Evolutionary conservation across 2,113 vertebrate genomes (phyloP), one percentile per base, ranked within the genome.

Genomic region (Saccopteryx bilineata): DNA sequence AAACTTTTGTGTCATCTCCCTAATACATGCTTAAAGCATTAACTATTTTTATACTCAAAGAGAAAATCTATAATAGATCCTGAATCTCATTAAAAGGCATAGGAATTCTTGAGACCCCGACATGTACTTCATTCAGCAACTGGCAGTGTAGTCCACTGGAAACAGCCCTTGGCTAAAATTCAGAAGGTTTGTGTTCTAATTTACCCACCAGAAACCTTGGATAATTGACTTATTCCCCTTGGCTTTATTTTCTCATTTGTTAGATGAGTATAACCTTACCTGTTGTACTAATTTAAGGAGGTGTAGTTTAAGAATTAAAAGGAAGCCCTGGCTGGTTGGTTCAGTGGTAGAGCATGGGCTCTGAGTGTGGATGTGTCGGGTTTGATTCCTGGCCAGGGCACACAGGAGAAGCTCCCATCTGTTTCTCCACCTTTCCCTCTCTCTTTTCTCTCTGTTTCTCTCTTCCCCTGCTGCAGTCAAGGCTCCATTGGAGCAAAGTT

Each of bases 61-160:
- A 82, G n/a, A 33, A 95, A 63, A 74, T 87, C 58, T 93, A 17
- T 58, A 80, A 72, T n/a, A 84, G 18, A 85, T 91, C 1, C 46
- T 54, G 21, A 58, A 65, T 84, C 9, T 81, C 24, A 89, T 78
- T 78, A 46, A 94, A 84, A 75, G 9, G 1, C 78, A 10, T 46
- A 46, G 17, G 13, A 83, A 89, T 88, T 91, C 50, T 88, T 74
- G 19, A 96, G 79, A 76, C 1, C 65, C 74, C 71, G 65, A 58
- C 21, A 50, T 5, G 0, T 46, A 87, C 33, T 88, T 88, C 33
- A 50, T 88, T 88, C 33, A 50, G 63, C 23, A 76, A 39, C 28
- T 78, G 68, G 33, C 61, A 76, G 4, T 23, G 52, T 7, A 21
- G 1, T 24, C 7, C 18, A 10, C 26, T 91, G 31, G 28, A 88